These are phyloP conservation scores for Leucophenga maculata DNA, from an alignment of 2,888 invertebrate genomes.

Conservation along the genomic window DNA sequence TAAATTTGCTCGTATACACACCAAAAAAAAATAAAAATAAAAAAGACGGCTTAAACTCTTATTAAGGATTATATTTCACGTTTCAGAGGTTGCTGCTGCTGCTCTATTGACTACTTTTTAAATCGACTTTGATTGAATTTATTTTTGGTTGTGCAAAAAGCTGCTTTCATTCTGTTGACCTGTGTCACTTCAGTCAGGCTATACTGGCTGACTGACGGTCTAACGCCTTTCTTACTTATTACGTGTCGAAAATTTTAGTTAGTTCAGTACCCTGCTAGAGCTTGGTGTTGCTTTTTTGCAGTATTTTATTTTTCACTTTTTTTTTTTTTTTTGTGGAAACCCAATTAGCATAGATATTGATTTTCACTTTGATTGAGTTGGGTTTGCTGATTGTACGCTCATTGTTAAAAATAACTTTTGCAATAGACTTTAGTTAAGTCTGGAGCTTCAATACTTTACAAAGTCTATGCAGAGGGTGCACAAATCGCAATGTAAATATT, in stretches of 20 bases:
- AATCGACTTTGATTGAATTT: too few relatives aligned
- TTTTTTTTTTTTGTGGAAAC: constrained; percentile 23
- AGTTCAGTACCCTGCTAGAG: too few relatives aligned
- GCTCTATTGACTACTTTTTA: too few relatives aligned
- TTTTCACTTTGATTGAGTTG: constrained; percentile 53
- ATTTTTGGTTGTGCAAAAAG: not conserved
- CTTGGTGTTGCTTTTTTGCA: too few relatives aligned
- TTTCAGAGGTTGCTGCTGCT: too few relatives aligned
- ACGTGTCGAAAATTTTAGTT: too few relatives aligned
- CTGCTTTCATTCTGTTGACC: not conserved
- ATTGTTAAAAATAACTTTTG: not conserved
- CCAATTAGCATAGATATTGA: constrained; percentile 66
- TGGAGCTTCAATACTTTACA: not conserved
- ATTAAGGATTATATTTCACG: constrained; percentile 34
- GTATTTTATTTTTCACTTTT: not conserved
- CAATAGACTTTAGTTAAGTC: constrained; percentile 4
- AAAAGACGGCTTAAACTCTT: constrained; percentile 31
- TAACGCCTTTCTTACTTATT: too few relatives aligned
- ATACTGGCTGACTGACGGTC: too few relatives aligned
- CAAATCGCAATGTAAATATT: not conserved
- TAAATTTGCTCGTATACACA: not conserved
- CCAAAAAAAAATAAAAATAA: too few relatives aligned
- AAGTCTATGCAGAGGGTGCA: not conserved
- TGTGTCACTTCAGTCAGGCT: not conserved
- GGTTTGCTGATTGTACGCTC: constrained; percentile 1